Evolutionary conservation across 2,888 invertebrate genomes (phyloP).

Genomic region (Mystacides longicornis): DNA sequence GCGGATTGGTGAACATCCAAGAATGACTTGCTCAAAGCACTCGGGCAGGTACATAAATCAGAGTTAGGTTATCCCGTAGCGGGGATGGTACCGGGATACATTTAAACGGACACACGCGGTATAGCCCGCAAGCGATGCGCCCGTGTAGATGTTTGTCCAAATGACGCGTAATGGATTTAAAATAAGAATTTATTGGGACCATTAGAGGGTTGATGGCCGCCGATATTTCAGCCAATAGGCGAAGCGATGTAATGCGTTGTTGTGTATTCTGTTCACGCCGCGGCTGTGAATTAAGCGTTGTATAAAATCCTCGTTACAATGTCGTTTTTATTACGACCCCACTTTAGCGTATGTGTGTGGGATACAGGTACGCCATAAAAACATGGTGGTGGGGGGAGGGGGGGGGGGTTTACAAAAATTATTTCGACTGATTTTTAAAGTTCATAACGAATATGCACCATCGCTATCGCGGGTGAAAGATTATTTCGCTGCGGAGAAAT

Average conservation of each 20-base stretch:
- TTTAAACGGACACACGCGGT: no score
- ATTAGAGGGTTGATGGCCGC: background rate
- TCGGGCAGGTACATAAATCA: no score
- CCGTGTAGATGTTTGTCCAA: background rate
- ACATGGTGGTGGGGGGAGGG: background rate
- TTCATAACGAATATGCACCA: no score
- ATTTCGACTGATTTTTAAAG: no score
- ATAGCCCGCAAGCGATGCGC: no score
- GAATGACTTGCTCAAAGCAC: no score
- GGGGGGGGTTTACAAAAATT: no score
- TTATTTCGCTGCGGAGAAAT: no score
- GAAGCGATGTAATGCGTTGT: background rate
- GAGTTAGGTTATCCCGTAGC: no score
- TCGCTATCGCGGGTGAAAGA: no score
- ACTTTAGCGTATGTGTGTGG: background rate
- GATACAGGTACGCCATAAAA: background rate
- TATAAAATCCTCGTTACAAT: background rate
- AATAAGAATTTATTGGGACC: background rate
- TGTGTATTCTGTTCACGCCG: background rate
- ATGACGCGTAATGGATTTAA: background rate
- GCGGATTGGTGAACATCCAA: no score
- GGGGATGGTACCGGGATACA: no score
- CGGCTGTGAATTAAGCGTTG: background rate
- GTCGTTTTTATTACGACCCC: background rate
- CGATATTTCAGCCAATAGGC: background rate